phyloP scores from a whole-genome alignment of 2,113 vertebrate species.

The Ammodramus savannarum region DNA sequence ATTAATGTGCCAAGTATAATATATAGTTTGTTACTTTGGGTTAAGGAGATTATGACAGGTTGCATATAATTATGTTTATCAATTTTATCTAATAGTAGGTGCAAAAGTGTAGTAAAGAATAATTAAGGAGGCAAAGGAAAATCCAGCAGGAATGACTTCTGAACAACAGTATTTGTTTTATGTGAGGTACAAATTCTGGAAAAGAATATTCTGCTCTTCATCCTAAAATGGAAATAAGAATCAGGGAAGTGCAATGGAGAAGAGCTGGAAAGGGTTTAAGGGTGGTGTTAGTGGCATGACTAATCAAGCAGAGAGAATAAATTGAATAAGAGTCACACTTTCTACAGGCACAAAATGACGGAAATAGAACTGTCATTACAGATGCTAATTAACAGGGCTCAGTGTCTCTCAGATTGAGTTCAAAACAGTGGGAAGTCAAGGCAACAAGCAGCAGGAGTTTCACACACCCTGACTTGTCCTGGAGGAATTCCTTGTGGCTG shows the following conservation, averaged over 20 bases:
- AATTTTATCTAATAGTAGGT: background rate
- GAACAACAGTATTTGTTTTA: background rate
- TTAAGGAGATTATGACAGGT: background rate
- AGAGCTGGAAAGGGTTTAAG: background rate
- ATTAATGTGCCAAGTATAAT: background rate
- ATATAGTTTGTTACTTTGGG: constrained; percentile 4
- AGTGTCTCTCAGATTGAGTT: background rate
- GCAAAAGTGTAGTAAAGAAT: background rate
- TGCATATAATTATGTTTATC: background rate
- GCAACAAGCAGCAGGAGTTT: background rate
- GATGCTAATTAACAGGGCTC: background rate
- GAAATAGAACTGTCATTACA: background rate
- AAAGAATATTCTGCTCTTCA: background rate
- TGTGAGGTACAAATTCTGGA: background rate
- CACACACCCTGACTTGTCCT: background rate
- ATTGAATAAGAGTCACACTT: background rate
- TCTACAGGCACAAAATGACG: background rate
- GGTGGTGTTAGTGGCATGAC: background rate
- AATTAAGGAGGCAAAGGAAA: background rate
- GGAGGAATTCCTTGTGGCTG: background rate
- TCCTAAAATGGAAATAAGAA: background rate
- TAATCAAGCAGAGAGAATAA: background rate
- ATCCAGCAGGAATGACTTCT: background rate
- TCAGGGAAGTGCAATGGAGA: background rate
- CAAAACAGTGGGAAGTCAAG: background rate